Evolutionary conservation across 2,888 invertebrate genomes (phyloP), one percentile per base, ranked within the genome.

Genomic region (Stegana nigrithorax): DNA sequence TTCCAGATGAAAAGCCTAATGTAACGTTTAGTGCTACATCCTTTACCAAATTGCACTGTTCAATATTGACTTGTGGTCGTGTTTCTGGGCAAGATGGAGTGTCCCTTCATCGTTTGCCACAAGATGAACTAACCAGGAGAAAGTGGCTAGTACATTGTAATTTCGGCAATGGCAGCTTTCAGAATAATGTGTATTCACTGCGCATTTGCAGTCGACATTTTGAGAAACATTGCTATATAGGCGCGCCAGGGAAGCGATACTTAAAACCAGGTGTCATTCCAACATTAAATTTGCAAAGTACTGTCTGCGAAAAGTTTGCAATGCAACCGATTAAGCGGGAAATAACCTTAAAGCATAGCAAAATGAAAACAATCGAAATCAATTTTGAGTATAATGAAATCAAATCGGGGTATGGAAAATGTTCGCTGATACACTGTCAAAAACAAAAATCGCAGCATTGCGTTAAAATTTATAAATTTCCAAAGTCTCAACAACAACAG

Each of bases 381-480:
- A 4, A 21, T 0, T 27, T 55, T 17, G 60, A 21, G 45, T 74
- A 65, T 17, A 78, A 78, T 60, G 69, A 71, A 2, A 66, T 81
- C 5, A 75, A 76, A 47, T 78, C 78, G 0, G 76, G 80, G 27
- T 78, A 73, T 26, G 74, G 76, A 25, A 80, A 70, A 66, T 77
- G 77, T 60, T 76, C 77, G 0, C 53, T 77, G 21, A 55, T 67
- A 4, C 80, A 77, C 21, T 77, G 77, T 14, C 80, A 77, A 56
- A 80, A 79, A 1, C 73, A 73, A 51, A 68, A 70, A 21, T 62
- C 70, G 0, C 64, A 67, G 21, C 80, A 77, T 14, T 75, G 79
- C 25, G 78, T 80, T 0, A 74, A 73, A 51, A 69, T 78, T 25
- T 77, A 74, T 23, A 76, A 80, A 59, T 80, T 77, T 23, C 77